Percentiles rank a stretch among this genome's conserved stretches.
Evolutionary conservation across 2,888 invertebrate species (phyloP).

Genomic region (Drosophila limbata): DNA sequence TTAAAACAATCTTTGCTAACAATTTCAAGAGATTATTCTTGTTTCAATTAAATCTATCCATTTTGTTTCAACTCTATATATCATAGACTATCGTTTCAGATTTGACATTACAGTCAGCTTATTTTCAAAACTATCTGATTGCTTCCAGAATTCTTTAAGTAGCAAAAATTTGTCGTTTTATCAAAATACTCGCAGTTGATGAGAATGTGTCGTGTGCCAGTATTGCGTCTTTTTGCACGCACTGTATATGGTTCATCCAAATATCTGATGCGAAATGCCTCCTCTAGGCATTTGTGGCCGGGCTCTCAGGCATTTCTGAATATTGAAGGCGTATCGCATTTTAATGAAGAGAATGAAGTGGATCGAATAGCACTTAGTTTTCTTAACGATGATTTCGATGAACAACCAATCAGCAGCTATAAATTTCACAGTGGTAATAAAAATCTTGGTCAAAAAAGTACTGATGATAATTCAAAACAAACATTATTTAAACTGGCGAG

Average conservation of each 20-base stretch:
- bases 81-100: background rate
- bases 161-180: background rate
- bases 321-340: background rate
- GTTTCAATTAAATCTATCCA: background rate
- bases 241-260: background rate
- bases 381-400: background rate
- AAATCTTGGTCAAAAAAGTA: background rate
- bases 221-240: background rate
- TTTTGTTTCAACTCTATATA: background rate
- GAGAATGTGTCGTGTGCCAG: background rate
- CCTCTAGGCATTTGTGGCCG: background rate
- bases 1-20: no score
- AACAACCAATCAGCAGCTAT: background rate
- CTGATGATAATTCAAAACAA: background rate
- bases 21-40: background rate
- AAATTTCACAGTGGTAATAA: background rate
- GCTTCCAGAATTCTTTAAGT: background rate
- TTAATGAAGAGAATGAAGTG: constrained; percentile 3
- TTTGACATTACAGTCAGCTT: background rate
- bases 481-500: background rate
- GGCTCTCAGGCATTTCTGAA: constrained; percentile 1
- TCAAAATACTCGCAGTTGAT: background rate
- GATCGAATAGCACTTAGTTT: background rate
- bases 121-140: background rate
- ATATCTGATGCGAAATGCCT: background rate